Evolutionary conservation across 2,113 vertebrate species (phyloP).

Genomic region (Pavo muticus): DNA sequence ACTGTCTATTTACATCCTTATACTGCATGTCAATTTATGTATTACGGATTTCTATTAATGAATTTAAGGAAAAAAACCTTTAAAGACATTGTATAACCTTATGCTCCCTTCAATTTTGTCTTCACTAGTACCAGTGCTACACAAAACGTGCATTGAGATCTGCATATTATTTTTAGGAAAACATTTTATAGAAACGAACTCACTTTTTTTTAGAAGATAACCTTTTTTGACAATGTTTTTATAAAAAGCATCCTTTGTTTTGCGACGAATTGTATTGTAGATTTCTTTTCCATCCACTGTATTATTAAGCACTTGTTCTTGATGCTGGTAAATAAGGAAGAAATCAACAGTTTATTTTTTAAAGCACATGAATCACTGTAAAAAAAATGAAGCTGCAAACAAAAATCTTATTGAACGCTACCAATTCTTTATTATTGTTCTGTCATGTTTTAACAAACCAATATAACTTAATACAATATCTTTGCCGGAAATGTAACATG

Average conservation of each 20-base stretch:
- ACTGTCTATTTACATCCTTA: neutral
- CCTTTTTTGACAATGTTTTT: slow-evolving; percentile 99
- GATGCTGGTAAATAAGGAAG: slow-evolving; percentile 81
- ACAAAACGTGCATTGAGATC: neutral
- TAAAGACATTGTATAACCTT: neutral
- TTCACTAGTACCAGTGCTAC: neutral
- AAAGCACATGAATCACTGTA: neutral
- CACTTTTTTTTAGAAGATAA: slow-evolving; percentile 91
- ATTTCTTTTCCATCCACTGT: slow-evolving; percentile 94
- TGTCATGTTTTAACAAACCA: neutral
- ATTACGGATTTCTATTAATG: neutral
- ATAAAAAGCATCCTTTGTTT: slow-evolving; percentile 98
- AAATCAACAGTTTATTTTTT: neutral
- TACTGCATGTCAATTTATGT: neutral
- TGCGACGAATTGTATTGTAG: slow-evolving; percentile 97
- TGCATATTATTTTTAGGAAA: neutral
- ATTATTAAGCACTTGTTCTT: slow-evolving; percentile 94
- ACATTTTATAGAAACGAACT: slow-evolving; percentile 73
- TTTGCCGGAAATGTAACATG: neutral
- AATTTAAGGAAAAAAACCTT: neutral
- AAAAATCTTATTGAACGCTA: slow-evolving; percentile 2
- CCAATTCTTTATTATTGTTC: neutral
- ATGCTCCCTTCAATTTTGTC: slow-evolving; percentile 8
- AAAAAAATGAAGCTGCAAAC: neutral
- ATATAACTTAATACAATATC: slow-evolving; percentile 3